Percentiles rank a stretch among this genome's conserved stretches.
These are phyloP conservation scores for Sebastes hubbsi DNA, from an alignment of 2,797 vertebrate genomes.

Conservation along the genomic window DNA sequence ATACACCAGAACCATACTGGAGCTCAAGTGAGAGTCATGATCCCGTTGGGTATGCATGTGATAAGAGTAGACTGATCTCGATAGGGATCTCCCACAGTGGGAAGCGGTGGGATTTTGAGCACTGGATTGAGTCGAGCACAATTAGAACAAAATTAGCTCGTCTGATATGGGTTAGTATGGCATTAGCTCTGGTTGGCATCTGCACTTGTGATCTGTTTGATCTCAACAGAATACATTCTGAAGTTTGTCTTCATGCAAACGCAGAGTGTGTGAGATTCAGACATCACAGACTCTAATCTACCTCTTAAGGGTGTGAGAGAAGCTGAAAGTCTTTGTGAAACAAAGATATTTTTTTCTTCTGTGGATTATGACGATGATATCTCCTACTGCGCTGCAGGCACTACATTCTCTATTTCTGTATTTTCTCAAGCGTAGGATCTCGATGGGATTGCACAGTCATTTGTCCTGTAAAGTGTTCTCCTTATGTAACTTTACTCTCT, in stretches of 20 bases:
- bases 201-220: slow-evolving; percentile 61
- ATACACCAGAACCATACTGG: slow-evolving; percentile 90
- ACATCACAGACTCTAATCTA: slow-evolving; percentile 69
- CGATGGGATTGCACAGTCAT: slow-evolving; percentile 73
- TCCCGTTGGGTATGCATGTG: neutral
- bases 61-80: neutral
- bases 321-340: slow-evolving; percentile 59
- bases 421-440: slow-evolving; percentile 71
- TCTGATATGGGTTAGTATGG: slow-evolving; percentile 48
- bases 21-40: slow-evolving; percentile 88
- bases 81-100: slow-evolving; percentile 22
- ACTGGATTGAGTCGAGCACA: slow-evolving; percentile 32
- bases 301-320: slow-evolving; percentile 68
- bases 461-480: slow-evolving; percentile 75
- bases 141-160: slow-evolving; percentile 44
- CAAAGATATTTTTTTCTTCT: slow-evolving; percentile 53
- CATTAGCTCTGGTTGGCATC: slow-evolving; percentile 53
- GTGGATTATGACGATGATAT: slow-evolving; percentile 76
- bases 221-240: slow-evolving; percentile 42
- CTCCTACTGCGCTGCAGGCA: slow-evolving; percentile 69
- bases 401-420: slow-evolving; percentile 71
- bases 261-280: slow-evolving; percentile 45
- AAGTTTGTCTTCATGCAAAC: slow-evolving; percentile 56
- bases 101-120: slow-evolving; percentile 15
- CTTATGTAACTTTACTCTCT: slow-evolving; percentile 75